These are phyloP conservation scores for Apamea crenata DNA, from an alignment of 2,888 invertebrate genomes.

Conservation along the genomic window DNA sequence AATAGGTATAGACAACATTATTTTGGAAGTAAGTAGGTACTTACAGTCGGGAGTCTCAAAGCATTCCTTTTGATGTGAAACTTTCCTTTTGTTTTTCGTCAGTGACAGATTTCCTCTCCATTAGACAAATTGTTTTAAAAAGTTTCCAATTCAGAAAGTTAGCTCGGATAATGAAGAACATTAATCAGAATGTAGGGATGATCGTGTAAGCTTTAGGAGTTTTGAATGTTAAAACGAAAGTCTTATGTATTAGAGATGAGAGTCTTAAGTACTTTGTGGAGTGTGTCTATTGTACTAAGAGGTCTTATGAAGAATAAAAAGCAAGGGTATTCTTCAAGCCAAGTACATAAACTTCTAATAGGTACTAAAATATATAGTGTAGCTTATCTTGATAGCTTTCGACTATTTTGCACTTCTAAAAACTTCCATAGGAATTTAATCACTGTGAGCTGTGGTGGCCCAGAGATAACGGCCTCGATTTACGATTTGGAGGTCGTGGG, in stretches of 20 bases:
- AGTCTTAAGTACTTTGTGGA: slow-evolving; percentile 19
- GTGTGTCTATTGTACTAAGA: slow-evolving; percentile 20
- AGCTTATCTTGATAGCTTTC: neutral
- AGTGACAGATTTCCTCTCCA: slow-evolving; percentile 81
- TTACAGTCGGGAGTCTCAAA: slow-evolving; percentile 55
- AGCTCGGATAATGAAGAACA: slow-evolving; percentile 73
- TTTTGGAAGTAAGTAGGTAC: slow-evolving; percentile 8
- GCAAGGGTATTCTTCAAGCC: slow-evolving; percentile 4
- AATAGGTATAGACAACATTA: slow-evolving; percentile 14
- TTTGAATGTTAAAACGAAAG: slow-evolving; percentile 51
- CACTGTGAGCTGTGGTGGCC: too few relatives aligned
- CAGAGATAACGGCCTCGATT: too few relatives aligned
- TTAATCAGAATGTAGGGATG: slow-evolving; percentile 70
- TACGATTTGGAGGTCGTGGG: neutral
- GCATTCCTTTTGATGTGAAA: slow-evolving; percentile 78
- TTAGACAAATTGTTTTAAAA: slow-evolving; percentile 82
- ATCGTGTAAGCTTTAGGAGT: slow-evolving; percentile 51
- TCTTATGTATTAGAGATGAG: slow-evolving; percentile 28
- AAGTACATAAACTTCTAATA: neutral
- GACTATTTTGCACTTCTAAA: neutral
- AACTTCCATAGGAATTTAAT: neutral
- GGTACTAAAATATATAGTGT: neutral
- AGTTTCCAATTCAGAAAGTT: slow-evolving; percentile 76
- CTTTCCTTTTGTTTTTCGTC: slow-evolving; percentile 76
- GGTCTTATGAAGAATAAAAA: slow-evolving; percentile 1